These are phyloP conservation scores for Tetheella fluctuosa DNA, from an alignment of 2,888 invertebrate genomes.

Conservation along the genomic window DNA sequence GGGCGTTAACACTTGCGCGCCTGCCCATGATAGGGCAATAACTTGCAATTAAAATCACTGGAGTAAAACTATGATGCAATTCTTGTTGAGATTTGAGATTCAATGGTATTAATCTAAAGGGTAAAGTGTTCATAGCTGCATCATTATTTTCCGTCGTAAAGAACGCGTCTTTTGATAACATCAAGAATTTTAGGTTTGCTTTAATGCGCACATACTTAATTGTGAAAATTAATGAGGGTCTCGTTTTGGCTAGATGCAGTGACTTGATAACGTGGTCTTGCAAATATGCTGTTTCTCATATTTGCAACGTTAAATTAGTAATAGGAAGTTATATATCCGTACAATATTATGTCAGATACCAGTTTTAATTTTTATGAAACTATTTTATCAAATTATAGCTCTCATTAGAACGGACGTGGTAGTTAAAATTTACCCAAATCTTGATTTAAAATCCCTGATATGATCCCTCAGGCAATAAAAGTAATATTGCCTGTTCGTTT, in stretches of 20 bases:
- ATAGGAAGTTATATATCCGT: background rate
- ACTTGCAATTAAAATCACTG: slow-evolving; percentile 43
- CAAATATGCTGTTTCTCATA: background rate
- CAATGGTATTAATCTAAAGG: slow-evolving; percentile 16
- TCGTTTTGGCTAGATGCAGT: slow-evolving; percentile 4
- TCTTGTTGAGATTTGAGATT: slow-evolving; percentile 22
- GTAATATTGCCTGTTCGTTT: slow-evolving; percentile 15
- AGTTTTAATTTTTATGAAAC: background rate
- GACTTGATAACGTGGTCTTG: background rate
- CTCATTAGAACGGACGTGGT: background rate
- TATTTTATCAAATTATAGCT: background rate
- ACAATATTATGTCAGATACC: background rate
- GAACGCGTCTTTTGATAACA: slow-evolving; percentile 6
- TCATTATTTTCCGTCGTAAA: background rate
- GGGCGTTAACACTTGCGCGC: slow-evolving; percentile 44
- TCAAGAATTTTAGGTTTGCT: slow-evolving; percentile 4
- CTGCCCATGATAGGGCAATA: slow-evolving; percentile 44
- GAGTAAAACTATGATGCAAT: slow-evolving; percentile 45
- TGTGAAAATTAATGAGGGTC: slow-evolving; percentile 2
- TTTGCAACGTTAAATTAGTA: background rate
- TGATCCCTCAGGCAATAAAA: background rate
- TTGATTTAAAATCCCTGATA: background rate
- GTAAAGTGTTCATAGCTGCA: background rate
- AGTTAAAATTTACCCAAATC: background rate
- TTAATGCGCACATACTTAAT: background rate